Conservation (phyloP, 2,888 invertebrate genomes). For the Eupithecia inturbata region DNA sequence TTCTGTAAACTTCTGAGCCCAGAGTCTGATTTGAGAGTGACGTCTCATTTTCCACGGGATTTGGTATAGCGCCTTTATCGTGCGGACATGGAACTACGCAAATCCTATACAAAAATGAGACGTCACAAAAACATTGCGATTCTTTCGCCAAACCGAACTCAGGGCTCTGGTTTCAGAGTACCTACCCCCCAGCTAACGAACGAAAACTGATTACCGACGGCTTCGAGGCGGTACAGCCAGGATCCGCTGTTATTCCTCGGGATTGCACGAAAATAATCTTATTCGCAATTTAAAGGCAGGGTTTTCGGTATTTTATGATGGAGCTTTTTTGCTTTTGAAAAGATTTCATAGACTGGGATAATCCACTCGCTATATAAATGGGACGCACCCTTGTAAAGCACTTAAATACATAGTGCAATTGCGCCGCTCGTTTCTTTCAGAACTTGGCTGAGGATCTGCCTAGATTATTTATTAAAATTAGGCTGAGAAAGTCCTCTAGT, state of each 20-base stretch:
- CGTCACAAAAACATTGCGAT: neutral
- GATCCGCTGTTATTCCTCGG: constrained; percentile 2
- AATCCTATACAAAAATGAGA: neutral
- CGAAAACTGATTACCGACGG: constrained; percentile 30
- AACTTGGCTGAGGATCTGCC: too few relatives aligned
- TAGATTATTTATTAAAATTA: too few relatives aligned
- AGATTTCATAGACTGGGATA: neutral
- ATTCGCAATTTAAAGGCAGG: constrained; percentile 1
- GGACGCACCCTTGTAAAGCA: neutral
- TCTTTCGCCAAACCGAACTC: neutral
- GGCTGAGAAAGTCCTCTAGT: too few relatives aligned
- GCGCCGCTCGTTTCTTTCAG: too few relatives aligned
- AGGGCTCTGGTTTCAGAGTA: constrained; percentile 18
- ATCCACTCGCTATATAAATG: neutral
- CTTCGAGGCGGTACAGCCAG: neutral
- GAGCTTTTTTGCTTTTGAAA: neutral
- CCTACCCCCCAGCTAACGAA: constrained; percentile 26
- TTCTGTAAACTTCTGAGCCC: too few relatives aligned
- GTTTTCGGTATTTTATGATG: neutral
- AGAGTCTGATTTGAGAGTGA: too few relatives aligned
- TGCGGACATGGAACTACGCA: neutral
- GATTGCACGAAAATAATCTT: constrained; percentile 8
- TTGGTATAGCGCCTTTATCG: neutral
- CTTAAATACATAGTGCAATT: too few relatives aligned
- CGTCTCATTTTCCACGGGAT: too few relatives aligned